Evolutionary conservation across 2,888 invertebrate genomes (phyloP), one percentile per base, ranked within the genome.

Genomic region (Diloba caeruleocephala): DNA sequence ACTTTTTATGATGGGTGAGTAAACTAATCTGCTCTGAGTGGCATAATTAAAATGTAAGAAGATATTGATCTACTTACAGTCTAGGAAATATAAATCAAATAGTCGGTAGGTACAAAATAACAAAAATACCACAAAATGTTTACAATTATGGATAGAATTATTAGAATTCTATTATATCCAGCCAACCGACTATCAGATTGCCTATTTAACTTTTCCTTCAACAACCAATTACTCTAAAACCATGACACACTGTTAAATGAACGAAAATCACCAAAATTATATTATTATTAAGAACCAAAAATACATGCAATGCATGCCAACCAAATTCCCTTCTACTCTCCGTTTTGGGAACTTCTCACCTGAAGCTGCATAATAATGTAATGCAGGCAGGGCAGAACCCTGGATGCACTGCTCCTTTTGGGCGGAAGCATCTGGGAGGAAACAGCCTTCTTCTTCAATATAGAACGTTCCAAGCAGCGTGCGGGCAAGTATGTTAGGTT

Each of bases 341-440:
- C 81, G 82, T 87, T 88, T 71, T 82, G 83, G 90, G 78, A 90
- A 87, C 86, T 83, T 81, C 92, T 92, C 92, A 93, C 92, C 92
- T 93, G 92, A 61, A 93, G 75, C 81, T 92, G 92, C 85, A 90
- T 87, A 68, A 92, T 76, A 68, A 92, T 74, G 82, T 88, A 92
- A 87, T 93, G 92, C 44, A 93, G 86, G 67, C 92, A 92, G 63
- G 92, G 92, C 70, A 93, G 81, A 52, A 92, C 77, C 61, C 91
- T 78, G 57, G 87, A 79, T 39, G 88, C 91, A 67, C 89, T 85
- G 82, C 85, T 93, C 61, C 87, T 73, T 67, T 91, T 92, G 65
- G 92, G 92, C 14, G 92, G 92, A 53, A 92, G 85, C 88, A 92
- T 91, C 87, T 90, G 87, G 61, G 92, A 92, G 67, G 92, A 91